Conservation (phyloP, 2,888 invertebrate genomes). For the Tenodera sinensis region DNA sequence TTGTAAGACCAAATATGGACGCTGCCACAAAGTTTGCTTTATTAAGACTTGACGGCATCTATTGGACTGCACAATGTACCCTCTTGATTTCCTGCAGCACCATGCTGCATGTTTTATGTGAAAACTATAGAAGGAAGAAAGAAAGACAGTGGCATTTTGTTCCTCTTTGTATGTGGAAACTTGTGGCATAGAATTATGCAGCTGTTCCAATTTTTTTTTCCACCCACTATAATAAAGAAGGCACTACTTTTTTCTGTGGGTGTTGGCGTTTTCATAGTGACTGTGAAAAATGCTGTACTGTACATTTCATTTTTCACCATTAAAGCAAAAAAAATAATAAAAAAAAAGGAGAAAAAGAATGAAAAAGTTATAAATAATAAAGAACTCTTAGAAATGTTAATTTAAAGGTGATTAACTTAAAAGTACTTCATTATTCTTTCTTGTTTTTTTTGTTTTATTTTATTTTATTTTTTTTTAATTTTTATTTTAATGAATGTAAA, state of each 20-base stretch:
- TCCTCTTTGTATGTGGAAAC: not conserved
- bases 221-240: not conserved
- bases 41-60: not conserved
- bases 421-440: not conserved
- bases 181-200: not conserved
- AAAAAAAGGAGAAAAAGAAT: not conserved
- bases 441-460: not conserved
- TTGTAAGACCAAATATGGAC: not conserved
- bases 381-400: not conserved
- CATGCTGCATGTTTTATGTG: not conserved
- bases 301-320: not conserved
- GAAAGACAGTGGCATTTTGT: not conserved
- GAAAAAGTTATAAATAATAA: not conserved
- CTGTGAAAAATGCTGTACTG: not conserved
- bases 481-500: slow-evolving; percentile 3
- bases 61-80: not conserved
- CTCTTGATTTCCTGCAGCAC: not conserved
- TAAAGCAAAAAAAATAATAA: not conserved
- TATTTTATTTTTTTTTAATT: not conserved
- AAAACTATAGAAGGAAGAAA: not conserved
- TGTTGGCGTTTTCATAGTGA: not conserved
- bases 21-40: not conserved
- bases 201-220: slow-evolving; percentile 1
- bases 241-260: slow-evolving; percentile 1
- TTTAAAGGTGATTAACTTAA: not conserved